phyloP scores from a whole-genome alignment of 2,888 invertebrate genomes.

The Malacosoma neustria region DNA sequence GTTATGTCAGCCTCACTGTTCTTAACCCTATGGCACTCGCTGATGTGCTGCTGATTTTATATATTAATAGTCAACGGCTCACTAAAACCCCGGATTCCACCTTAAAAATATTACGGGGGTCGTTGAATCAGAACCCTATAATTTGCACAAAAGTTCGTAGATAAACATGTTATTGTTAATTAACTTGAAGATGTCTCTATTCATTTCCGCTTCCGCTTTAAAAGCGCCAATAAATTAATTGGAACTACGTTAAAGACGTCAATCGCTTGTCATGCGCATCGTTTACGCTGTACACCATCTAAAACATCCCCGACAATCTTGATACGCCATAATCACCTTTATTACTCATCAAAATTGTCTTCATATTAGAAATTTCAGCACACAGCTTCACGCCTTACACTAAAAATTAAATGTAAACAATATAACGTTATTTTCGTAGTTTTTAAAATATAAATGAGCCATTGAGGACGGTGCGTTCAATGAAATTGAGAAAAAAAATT shows the following conservation, averaged over 20 bases:
- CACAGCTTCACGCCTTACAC: slow-evolving; percentile 51
- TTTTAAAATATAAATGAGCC: slow-evolving; percentile 59
- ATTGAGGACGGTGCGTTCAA: slow-evolving; percentile 68
- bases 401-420: slow-evolving; percentile 62
- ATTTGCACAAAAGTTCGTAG: too few relatives aligned
- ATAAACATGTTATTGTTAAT: too few relatives aligned
- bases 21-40: too few relatives aligned
- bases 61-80: too few relatives aligned
- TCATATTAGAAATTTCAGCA: slow-evolving; percentile 59
- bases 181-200: slow-evolving; percentile 28
- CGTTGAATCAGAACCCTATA: too few relatives aligned
- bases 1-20: too few relatives aligned
- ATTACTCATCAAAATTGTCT: slow-evolving; percentile 32
- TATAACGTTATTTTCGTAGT: slow-evolving; percentile 53
- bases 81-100: too few relatives aligned
- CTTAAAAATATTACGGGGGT: too few relatives aligned
- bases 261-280: slow-evolving; percentile 48
- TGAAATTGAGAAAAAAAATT: slow-evolving; percentile 48
- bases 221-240: slow-evolving; percentile 70
- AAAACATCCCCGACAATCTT: slow-evolving; percentile 18
- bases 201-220: slow-evolving; percentile 42
- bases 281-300: slow-evolving; percentile 34
- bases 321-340: slow-evolving; percentile 39
- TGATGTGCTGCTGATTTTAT: too few relatives aligned
- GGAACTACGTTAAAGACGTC: slow-evolving; percentile 60